Base-by-base conservation (phyloP, 2,113 vertebrate species). In the Chrysochloris asiatica region DNA sequence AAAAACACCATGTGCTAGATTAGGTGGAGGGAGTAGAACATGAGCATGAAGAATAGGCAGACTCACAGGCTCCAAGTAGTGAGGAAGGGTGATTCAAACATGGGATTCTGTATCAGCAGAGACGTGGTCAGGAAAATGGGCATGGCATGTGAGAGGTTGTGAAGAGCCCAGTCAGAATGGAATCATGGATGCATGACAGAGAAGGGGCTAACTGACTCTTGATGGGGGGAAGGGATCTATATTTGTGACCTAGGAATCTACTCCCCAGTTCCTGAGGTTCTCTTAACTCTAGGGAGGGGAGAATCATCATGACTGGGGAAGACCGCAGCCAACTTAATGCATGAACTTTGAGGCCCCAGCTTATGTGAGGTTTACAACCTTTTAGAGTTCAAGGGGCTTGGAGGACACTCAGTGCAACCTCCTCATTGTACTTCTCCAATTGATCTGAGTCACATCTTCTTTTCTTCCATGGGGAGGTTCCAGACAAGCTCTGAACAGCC, bases 91-190 rank as follows among this genome's bases (percentile, higher is more conserved):
- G 38, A 24, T 1, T 38, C 33, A 14, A 11, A 33, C 0, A 0
- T 2, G 33, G 48, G 48, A 28, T 79, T n/a, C 36, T 38, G 43
- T 0, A 28, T 14, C 13, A 69, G 77, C 82, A 48, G 43, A 78
- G 59, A 16, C 8, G 1, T 2, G 6, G 12, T 22, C 72, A 50
- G 10, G 61, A 13, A n/a, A 19, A 21, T 3, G 10, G 28, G 65
- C 4, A 14, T 17, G 26, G 12, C 2, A 1, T 0, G 2, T 36
- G 50, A 41, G 8, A 75, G 43, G 6, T 5, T 17, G 24, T 47
- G 17, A 38, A 28, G 56, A 24, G 56, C 19, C 21, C 30, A 38
- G 36, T 45, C 33, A 12, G 33, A 26, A 13, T 6, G 4, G n/a
- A 54, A 41, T 3, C 0, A 38, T 8, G 47, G 38, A n/a, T n/a